Base-by-base conservation (phyloP, 2,888 invertebrate genomes). In the Eristalis pertinax region DNA sequence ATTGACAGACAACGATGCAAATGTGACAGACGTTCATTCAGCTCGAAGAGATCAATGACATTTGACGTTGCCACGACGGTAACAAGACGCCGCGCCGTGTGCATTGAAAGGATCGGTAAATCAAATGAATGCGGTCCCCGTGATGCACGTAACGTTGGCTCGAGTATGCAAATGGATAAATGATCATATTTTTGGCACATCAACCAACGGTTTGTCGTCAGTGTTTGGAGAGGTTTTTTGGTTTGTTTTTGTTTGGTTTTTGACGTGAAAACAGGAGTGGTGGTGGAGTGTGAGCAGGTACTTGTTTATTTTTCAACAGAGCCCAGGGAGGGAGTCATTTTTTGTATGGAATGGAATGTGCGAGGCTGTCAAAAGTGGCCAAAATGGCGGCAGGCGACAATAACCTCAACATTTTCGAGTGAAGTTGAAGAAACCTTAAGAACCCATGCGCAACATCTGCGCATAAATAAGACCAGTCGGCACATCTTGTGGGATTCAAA, bases 11-110 rank as follows among this genome's bases (percentile, higher is more conserved):
- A 65, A 22, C 80, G 35, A 19, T 29, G 60, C 68, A 56, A 35
- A 74, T 60, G 26, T 56, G 15, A n/a, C 24, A 65, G 68, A 67
- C 67, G 26, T 26, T 67, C 62, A 60, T 68, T n/a, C 3, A 43
- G 26, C 56, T 10, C 62, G 56, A 24, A 26, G 63, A 75, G 81
- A 81, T 81, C 81, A 81, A 69, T 81, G 81, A 81, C 81, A 74
- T 69, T 81, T 63, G 56, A 41, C 62, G 65, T 24, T 26, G 26
- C 26, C 60, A 29, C 26, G 26, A 26, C 15, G 15, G 13, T 13
- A 26, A 26, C 60, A 60, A 60, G 60, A 60, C 60, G 60, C 10
- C 32, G 32, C 32, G 7, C 32, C 32, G 60, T 15, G 3, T 26
- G 13, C 50, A 50, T 8, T 50, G 50, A 50, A 50, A 50, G 19